Evolutionary conservation across 2,797 vertebrate genomes (phyloP).

Genomic region (Pogoniulus pusillus): DNA sequence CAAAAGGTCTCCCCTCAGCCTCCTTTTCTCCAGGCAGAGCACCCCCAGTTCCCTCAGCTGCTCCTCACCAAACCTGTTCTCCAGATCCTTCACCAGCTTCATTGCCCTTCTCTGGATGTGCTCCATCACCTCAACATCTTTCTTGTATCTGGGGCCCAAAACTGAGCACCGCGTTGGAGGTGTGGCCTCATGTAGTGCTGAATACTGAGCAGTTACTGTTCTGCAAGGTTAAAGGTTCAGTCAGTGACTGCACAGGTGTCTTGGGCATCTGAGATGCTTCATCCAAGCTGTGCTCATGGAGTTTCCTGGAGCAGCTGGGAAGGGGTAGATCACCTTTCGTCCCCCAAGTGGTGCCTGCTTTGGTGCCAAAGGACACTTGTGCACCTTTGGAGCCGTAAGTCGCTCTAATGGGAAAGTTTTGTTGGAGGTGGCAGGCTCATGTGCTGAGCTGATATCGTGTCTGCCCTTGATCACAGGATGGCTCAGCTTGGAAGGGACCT

Average conservation of each 20-base stretch:
- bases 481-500: too few relatives aligned
- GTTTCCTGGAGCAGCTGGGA: background rate
- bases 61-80: too few relatives aligned
- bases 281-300: background rate
- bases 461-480: too few relatives aligned
- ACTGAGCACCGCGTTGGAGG: too few relatives aligned
- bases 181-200: background rate
- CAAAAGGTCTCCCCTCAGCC: too few relatives aligned
- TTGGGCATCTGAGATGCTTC: background rate
- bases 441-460: fast-evolving
- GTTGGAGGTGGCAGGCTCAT: fast-evolving
- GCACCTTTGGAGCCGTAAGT: background rate
- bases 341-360: background rate
- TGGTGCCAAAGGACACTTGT: background rate
- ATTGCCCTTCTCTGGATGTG: too few relatives aligned
- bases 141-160: too few relatives aligned
- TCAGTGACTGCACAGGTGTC: background rate
- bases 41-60: too few relatives aligned
- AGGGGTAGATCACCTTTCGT: background rate
- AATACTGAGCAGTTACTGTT: background rate
- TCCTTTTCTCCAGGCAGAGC: too few relatives aligned
- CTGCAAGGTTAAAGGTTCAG: background rate
- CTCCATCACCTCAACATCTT: too few relatives aligned
- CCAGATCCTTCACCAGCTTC: too few relatives aligned
- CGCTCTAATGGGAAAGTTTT: background rate